phyloP scores from a whole-genome alignment of 1,140 invertebrate species.

The Achatina immaculata region DNA sequence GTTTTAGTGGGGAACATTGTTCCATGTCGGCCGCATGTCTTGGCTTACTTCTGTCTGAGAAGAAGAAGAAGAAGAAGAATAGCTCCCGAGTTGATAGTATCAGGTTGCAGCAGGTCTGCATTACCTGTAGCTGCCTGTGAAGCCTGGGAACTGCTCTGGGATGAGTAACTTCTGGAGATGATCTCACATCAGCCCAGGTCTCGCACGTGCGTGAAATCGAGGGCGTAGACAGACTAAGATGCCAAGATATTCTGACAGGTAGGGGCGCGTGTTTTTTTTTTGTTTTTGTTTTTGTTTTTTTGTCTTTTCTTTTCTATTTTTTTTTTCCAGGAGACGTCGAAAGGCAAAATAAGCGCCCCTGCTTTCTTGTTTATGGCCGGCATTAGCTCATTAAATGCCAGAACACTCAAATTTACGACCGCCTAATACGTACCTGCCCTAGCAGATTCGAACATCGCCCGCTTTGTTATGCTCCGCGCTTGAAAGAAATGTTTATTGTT shows the following conservation, averaged over 20 bases:
- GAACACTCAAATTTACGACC: not conserved
- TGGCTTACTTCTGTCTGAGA: too few relatives aligned
- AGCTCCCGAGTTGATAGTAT: not conserved
- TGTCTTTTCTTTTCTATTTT: too few relatives aligned
- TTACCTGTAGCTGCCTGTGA: not conserved
- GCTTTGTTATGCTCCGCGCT: not conserved
- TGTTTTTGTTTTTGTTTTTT: too few relatives aligned
- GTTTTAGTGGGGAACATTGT: too few relatives aligned
- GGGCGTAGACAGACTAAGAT: not conserved
- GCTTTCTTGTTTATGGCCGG: not conserved
- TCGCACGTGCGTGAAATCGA: not conserved
- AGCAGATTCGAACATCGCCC: not conserved
- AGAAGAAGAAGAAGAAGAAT: not conserved
- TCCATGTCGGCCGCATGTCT: too few relatives aligned
- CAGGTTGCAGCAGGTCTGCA: not conserved
- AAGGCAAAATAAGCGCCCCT: not conserved
- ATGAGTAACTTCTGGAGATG: not conserved
- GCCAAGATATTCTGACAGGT: not conserved
- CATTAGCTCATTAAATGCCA: not conserved
- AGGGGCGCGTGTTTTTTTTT: not conserved
- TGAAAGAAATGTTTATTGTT: not conserved
- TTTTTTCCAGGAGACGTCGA: not conserved
- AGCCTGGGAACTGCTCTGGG: not conserved
- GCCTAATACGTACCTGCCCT: not conserved
- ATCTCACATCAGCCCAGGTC: not conserved